Evolutionary conservation across 2,113 vertebrate genomes (phyloP).

Genomic region (Ailuropoda melanoleuca): DNA sequence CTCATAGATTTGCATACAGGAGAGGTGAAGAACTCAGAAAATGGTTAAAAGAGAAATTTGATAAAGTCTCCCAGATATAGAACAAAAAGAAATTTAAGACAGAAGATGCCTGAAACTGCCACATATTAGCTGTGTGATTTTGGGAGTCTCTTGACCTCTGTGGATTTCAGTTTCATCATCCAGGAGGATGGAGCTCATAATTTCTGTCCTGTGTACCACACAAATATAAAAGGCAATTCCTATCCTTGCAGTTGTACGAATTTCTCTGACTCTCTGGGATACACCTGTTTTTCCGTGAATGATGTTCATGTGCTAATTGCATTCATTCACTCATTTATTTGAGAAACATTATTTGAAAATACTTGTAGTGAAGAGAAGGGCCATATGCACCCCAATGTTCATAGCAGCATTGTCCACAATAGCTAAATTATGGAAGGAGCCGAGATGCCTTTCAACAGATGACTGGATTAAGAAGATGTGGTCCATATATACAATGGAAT

Average conservation of each 20-base stretch:
- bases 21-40: neutral
- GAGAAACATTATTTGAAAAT: neutral
- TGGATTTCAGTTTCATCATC: neutral
- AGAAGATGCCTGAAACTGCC: neutral
- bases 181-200: neutral
- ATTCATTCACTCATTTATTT: neutral
- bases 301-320: no score
- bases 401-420: no score
- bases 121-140: neutral
- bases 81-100: neutral
- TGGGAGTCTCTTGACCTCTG: neutral
- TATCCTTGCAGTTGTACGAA: fast-evolving
- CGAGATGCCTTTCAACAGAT: no score
- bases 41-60: neutral
- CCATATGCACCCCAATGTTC: no score
- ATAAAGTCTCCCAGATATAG: neutral
- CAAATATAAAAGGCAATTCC: neutral
- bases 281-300: neutral
- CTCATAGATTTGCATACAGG: neutral
- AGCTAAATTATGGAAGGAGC: no score
- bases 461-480: no score
- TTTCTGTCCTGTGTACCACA: neutral
- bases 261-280: neutral
- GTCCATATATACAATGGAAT: no score
- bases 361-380: neutral